Base-by-base conservation (phyloP, 2,888 invertebrate species). In the Marasmarcha lunaedactyla region DNA sequence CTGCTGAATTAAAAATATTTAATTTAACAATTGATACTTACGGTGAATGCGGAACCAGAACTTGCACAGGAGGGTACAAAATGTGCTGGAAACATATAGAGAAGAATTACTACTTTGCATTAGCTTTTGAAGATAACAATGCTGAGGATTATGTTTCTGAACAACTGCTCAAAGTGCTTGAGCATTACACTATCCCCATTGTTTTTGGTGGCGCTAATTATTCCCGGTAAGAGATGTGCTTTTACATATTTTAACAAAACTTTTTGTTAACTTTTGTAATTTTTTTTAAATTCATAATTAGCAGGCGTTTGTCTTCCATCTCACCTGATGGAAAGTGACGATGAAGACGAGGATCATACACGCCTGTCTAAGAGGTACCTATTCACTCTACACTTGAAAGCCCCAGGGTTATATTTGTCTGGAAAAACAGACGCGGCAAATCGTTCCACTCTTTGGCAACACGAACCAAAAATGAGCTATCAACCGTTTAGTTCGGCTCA, bases 121-220 rank as follows among this genome's bases (percentile, higher is more conserved):
- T 92, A 44, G 71, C 87, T 1, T 88, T 91, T 53, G 91, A 92
- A 66, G 92, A 92, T 63, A 88, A 90, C 1, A 86, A 90, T 3
- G 9, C 49, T 15, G 47, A 50, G 36, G 58, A 58, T 39, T 58
- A 57, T 15, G 57, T 59, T 9, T 53, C 54, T 11, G 53, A 51
- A 42, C 54, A 54, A 38, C 30, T 52, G 25, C 26, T 54, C 26
- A 39, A 41, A 46, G 54, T 58, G 13, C 51, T 51, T 46, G 46
- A 54, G 15, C 41, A 59, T 60, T 73, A 85, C 51, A 71, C 87
- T n/a, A 62, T 89, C n/a, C 88, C 88, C 1, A 85, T 89, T 27
- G 88, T 88, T n/a, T 87, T 85, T 72, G 88, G 89, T 4, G 86
- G 84, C 12, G 84, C 83, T 15, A 51, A 52, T 35, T 51, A 52